These are phyloP conservation scores for Tragelaphus oryx DNA, from an alignment of 2,797 vertebrate genomes.

Conservation along the genomic window DNA sequence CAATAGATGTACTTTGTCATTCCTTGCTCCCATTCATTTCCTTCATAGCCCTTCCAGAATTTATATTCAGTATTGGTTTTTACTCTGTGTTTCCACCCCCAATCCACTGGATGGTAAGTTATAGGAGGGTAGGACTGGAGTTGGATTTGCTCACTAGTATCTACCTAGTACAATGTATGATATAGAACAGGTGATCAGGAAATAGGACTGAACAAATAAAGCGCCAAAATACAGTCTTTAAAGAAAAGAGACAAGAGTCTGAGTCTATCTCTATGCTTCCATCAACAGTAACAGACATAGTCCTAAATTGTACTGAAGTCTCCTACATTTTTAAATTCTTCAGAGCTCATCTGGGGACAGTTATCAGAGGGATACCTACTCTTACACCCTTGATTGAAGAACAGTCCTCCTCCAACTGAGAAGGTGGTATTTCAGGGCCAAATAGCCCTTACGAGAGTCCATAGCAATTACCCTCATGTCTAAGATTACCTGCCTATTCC, in stretches of 20 bases:
- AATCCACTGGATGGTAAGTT: background rate
- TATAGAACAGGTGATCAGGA: background rate
- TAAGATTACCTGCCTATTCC: background rate
- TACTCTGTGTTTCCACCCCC: background rate
- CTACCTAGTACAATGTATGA: background rate
- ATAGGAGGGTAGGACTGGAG: background rate
- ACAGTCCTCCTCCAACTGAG: background rate
- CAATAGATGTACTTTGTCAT: background rate
- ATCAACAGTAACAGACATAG: background rate
- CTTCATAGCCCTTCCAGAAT: background rate
- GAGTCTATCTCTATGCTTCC: background rate
- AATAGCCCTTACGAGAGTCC: background rate
- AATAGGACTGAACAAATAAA: background rate
- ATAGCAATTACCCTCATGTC: background rate
- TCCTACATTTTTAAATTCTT: background rate
- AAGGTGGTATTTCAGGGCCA: background rate
- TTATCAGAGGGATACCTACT: background rate
- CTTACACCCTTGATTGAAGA: background rate
- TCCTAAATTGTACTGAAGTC: background rate
- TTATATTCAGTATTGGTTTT: background rate
- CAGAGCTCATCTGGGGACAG: background rate
- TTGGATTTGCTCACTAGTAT: background rate
- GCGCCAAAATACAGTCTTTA: background rate
- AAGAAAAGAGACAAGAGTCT: background rate
- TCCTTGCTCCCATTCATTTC: background rate